These are phyloP conservation scores for Cephus sareptanus DNA, from an alignment of 2,888 invertebrate genomes.

Conservation along the genomic window DNA sequence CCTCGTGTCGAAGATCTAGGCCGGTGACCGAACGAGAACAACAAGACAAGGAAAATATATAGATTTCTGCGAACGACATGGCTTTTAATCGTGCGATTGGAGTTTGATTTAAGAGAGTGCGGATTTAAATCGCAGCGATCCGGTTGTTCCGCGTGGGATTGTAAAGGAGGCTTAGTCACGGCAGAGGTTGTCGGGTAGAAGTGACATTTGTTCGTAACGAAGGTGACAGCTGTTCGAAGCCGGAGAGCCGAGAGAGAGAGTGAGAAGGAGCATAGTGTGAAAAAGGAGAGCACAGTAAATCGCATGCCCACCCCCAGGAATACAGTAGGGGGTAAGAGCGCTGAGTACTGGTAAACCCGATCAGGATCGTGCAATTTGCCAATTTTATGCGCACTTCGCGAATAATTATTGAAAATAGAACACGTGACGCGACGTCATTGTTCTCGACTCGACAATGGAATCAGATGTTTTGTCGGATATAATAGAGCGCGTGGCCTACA, in stretches of 20 bases:
- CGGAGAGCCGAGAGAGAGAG: neutral
- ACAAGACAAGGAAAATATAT: neutral
- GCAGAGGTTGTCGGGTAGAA: neutral
- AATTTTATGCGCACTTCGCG: slow-evolving; percentile 54
- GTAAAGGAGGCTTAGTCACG: neutral
- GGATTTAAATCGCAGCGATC: neutral
- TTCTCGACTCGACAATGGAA: slow-evolving; percentile 56
- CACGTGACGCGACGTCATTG: slow-evolving; percentile 54
- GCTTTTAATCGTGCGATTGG: neutral
- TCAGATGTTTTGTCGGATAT: slow-evolving; percentile 63
- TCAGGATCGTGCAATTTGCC: slow-evolving; percentile 51
- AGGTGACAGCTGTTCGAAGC: neutral
- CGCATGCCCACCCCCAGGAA: neutral
- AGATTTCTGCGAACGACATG: neutral
- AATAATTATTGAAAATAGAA: slow-evolving; percentile 58
- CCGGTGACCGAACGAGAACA: neutral
- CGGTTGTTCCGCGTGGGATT: neutral
- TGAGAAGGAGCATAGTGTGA: neutral
- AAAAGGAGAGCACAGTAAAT: neutral
- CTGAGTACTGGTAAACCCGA: neutral
- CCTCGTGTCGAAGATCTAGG: neutral
- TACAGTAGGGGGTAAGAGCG: neutral
- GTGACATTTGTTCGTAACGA: neutral
- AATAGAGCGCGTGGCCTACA: slow-evolving; percentile 63
- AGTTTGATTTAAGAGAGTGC: neutral